Evolutionary conservation across 2,113 vertebrate species (phyloP).

Genomic region (Atherinomorus stipes): DNA sequence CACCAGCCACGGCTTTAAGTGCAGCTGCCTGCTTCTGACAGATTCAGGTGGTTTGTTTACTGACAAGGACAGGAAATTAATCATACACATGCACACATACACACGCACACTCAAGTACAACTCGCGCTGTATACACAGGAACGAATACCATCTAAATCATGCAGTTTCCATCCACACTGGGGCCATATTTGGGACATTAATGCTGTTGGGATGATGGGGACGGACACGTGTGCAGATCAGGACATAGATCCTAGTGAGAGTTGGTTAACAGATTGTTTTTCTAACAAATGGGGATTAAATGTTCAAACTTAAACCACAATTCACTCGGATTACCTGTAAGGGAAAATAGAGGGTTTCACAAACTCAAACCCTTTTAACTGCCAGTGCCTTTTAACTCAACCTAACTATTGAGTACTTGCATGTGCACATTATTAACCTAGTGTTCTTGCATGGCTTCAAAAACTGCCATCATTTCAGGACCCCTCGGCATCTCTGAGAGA

Average conservation of each 20-base stretch:
- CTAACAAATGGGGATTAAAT: neutral
- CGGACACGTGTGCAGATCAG: conserved; percentile 11
- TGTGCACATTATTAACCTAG: neutral
- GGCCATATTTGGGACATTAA: conserved; percentile 15
- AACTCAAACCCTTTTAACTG: neutral
- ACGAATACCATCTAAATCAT: conserved; percentile 52
- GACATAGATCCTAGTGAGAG: neutral
- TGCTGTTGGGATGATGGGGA: conserved; percentile 9
- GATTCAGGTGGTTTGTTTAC: conserved; percentile 63
- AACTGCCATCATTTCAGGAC: neutral
- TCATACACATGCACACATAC: conserved; percentile 28
- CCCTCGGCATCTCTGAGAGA: neutral
- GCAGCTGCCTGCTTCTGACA: conserved; percentile 42
- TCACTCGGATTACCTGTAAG: neutral
- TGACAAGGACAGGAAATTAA: conserved; percentile 65
- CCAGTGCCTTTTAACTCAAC: neutral
- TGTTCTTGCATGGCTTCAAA: neutral
- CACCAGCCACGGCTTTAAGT: conserved; percentile 59
- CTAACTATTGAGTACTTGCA: neutral
- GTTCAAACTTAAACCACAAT: neutral
- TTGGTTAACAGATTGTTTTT: neutral
- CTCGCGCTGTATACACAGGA: conserved; percentile 27
- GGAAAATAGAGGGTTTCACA: neutral
- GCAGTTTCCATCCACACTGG: neutral
- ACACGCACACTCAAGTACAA: conserved; percentile 6